These are phyloP conservation scores for Hippocampus comes DNA, from an alignment of 2,113 vertebrate genomes.

Conservation along the genomic window DNA sequence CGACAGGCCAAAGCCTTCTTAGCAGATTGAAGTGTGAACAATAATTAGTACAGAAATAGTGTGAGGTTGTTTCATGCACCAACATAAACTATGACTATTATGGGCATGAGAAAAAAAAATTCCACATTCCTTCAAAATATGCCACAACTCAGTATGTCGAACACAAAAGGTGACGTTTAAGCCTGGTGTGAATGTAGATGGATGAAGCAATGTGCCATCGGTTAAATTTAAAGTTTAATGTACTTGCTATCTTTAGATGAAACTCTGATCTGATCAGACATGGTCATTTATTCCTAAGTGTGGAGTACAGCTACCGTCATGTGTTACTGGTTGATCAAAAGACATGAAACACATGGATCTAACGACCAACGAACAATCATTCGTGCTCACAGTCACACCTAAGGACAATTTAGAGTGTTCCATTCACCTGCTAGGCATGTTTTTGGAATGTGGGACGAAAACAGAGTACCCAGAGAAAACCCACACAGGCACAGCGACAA, in stretches of 20 bases:
- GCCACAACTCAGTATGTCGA: constrained; percentile 4
- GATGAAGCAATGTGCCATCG: constrained; percentile 6
- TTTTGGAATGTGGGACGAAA: too few species aligned
- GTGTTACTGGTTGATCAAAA: constrained; percentile 8
- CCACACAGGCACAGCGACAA: too few species aligned
- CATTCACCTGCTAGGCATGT: too few species aligned
- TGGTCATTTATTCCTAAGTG: neutral
- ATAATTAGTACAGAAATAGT: neutral
- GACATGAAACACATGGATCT: neutral
- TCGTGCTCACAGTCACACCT: too few species aligned
- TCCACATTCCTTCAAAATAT: neutral
- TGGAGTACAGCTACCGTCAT: neutral
- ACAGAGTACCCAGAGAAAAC: too few species aligned
- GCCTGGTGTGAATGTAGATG: neutral
- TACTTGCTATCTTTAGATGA: neutral
- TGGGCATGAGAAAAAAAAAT: too few species aligned
- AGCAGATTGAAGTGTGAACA: neutral
- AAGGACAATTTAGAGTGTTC: too few species aligned
- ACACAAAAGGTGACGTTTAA: neutral
- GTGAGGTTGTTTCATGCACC: too few species aligned
- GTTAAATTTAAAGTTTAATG: constrained; percentile 6
- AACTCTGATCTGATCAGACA: neutral
- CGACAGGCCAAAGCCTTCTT: constrained; percentile 13
- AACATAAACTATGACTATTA: too few species aligned
- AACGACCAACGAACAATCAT: too few species aligned